phyloP scores from a whole-genome alignment of 2,888 invertebrate species.

The Amitus sp. region DNA sequence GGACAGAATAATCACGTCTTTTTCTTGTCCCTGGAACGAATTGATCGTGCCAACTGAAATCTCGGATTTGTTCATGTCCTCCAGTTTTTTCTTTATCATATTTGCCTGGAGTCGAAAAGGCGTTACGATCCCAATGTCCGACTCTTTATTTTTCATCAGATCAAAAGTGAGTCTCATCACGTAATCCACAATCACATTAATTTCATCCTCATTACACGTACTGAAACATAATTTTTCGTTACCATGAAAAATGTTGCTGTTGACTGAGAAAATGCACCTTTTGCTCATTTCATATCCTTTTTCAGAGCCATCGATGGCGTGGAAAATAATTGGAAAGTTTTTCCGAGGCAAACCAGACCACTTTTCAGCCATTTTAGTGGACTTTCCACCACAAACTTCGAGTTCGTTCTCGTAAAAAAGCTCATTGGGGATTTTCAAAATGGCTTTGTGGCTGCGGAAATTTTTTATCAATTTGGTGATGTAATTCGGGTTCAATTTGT shows the following conservation, averaged over 20 bases:
- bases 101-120: constrained; percentile 68
- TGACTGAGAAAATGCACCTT: constrained; percentile 32
- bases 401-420: constrained; percentile 76
- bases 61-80: constrained; percentile 59
- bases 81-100: constrained; percentile 57
- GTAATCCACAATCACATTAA: no score
- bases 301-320: constrained; percentile 70
- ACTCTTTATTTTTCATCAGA: constrained; percentile 45
- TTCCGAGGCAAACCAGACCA: constrained; percentile 66
- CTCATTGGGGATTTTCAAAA: constrained; percentile 74
- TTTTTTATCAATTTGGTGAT: constrained; percentile 80
- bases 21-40: constrained; percentile 89
- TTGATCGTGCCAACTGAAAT: constrained; percentile 86
- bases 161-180: no score
- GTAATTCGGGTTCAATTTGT: constrained; percentile 70
- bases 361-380: constrained; percentile 44
- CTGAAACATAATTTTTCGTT: no score
- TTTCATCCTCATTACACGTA: no score
- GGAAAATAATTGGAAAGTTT: constrained; percentile 71
- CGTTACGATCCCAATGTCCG: constrained; percentile 72
- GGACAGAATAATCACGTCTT: constrained; percentile 81
- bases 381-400: constrained; percentile 40
- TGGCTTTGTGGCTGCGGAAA: constrained; percentile 77
- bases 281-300: constrained; percentile 63
- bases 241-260: no score